Evolutionary conservation across 2,888 invertebrate species (phyloP).

Genomic region (Tanytarsus gracilentus): DNA sequence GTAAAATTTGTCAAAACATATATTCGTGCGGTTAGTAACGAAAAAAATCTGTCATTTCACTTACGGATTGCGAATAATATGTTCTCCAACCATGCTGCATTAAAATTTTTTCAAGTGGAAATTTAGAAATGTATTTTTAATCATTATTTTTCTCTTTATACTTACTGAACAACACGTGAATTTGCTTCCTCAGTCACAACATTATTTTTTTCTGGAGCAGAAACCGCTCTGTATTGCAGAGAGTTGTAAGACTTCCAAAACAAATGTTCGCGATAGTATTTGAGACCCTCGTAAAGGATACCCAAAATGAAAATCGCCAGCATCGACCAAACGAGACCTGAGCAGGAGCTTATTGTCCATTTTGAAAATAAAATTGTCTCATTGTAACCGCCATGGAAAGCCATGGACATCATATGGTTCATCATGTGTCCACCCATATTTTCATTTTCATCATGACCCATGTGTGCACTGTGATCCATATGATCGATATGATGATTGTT

Average conservation of each 20-base stretch:
- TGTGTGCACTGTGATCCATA: background rate
- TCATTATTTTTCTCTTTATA: slow-evolving; percentile 35
- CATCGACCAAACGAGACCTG: slow-evolving; percentile 81
- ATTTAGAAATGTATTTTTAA: slow-evolving; percentile 2
- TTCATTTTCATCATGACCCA: background rate
- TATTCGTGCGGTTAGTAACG: background rate
- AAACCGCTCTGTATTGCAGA: slow-evolving; percentile 74
- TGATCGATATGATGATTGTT: background rate
- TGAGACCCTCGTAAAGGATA: slow-evolving; percentile 81
- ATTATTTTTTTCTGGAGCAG: slow-evolving; percentile 62
- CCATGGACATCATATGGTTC: slow-evolving; percentile 44
- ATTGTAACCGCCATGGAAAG: slow-evolving; percentile 66
- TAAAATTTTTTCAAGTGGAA: background rate
- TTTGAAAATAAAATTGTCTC: slow-evolving; percentile 73
- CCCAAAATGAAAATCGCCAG: slow-evolving; percentile 86
- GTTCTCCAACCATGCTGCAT: slow-evolving; percentile 58
- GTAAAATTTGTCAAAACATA: background rate
- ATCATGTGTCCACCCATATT: slow-evolving; percentile 30
- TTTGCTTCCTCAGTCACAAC: slow-evolving; percentile 54
- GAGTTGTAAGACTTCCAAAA: slow-evolving; percentile 82
- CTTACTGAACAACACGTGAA: slow-evolving; percentile 69
- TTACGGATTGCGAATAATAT: slow-evolving; percentile 65
- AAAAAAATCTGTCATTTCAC: slow-evolving; percentile 37
- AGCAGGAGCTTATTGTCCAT: slow-evolving; percentile 66
- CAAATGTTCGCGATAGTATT: slow-evolving; percentile 64